Evolutionary conservation across 2,888 invertebrate genomes (phyloP).

Genomic region (Dendrolimus pini): DNA sequence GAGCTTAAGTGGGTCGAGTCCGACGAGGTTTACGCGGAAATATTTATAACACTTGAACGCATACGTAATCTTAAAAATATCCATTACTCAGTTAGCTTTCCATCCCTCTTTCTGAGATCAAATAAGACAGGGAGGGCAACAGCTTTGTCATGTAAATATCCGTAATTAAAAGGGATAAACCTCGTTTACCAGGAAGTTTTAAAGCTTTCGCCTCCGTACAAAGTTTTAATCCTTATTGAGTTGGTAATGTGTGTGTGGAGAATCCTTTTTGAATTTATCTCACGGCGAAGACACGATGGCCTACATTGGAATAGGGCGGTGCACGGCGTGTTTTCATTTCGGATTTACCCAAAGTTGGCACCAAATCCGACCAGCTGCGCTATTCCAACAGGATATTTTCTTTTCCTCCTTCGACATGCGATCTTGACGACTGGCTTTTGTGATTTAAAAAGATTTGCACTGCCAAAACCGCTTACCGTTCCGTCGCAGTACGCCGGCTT

Average conservation of each 20-base stretch:
- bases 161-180: constrained; percentile 57
- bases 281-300: constrained; percentile 49
- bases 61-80: constrained; percentile 31
- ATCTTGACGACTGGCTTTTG: constrained; percentile 71
- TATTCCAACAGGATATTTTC: constrained; percentile 64
- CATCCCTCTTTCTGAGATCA: constrained; percentile 21
- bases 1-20: constrained; percentile 43
- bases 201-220: constrained; percentile 50
- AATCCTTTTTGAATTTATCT: constrained; percentile 67
- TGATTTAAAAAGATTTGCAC: constrained; percentile 72
- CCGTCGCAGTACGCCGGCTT: constrained; percentile 12
- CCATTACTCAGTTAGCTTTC: constrained; percentile 7
- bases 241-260: constrained; percentile 53
- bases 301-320: constrained; percentile 35
- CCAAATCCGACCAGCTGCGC: constrained; percentile 67
- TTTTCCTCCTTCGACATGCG: constrained; percentile 63
- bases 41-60: constrained; percentile 40
- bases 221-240: constrained; percentile 71
- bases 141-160: constrained; percentile 43
- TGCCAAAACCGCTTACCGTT: constrained; percentile 61
- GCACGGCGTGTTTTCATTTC: constrained; percentile 66
- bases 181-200: constrained; percentile 50
- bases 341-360: constrained; percentile 68
- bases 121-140: constrained; percentile 20
- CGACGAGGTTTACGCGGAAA: constrained; percentile 34